Base-by-base conservation (phyloP, 2,797 vertebrate species). In the Labeo calbasu region DNA sequence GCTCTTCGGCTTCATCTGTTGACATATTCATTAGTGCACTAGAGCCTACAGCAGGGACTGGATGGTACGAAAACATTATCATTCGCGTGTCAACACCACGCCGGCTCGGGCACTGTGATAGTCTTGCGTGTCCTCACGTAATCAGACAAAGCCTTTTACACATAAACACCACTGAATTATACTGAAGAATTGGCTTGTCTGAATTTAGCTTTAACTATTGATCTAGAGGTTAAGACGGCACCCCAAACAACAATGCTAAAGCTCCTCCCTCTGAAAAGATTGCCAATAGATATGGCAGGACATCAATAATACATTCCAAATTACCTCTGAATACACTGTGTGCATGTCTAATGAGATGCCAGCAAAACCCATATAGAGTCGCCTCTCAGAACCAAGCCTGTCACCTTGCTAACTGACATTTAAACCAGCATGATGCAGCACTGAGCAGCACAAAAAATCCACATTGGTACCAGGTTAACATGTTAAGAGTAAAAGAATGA, bases 231-330 rank as follows among this genome's bases (percentile, higher is more conserved):
- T 28, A 63, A 65, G 48, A 63, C n/a, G 61, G 53, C 63, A 61
- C 53, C 43, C 25, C 23, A 43, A 77, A 83, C 77, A 79, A 84
- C 63, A 57, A 46, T 25, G 17, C 61, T 32, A 69, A 77, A 68
- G 36, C 63, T 28, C 50, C 72, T 46, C 72, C 48, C n/a, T 68
- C 40, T 53, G 32, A 48, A 21, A n/a, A 65, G 68, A 53, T 82
- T 17, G 46, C 40, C 71, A 77, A 87, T 82, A 84, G 85, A 88
- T 87, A 88, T 85, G 84, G 84, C 69, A 79, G 77, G 25, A 80
- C 82, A 89, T 90, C 84, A 89, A 91, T 90, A 91, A 89, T 87
- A 84, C 76, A 88, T 88, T 53, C 40, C 66, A 70, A 88, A 91
- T 90, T 83, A 87, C 59, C 83, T 48, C 73, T 51, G 81, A 87